phyloP scores from a whole-genome alignment of 2,888 invertebrate genomes.

The Tenthredo mesomela region DNA sequence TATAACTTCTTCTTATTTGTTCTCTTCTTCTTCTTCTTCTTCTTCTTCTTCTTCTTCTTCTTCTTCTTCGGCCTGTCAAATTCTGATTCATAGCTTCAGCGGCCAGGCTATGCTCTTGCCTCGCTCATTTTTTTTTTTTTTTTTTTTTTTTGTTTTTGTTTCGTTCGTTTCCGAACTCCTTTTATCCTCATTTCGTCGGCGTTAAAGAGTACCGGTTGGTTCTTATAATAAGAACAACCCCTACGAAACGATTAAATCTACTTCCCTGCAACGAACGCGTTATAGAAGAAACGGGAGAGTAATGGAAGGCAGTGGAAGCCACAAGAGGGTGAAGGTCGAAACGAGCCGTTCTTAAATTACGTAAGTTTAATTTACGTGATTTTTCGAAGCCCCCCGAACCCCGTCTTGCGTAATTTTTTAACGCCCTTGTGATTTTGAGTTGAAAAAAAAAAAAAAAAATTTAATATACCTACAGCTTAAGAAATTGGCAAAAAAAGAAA shows the following conservation, averaged over 20 bases:
- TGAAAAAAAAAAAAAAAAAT: not conserved
- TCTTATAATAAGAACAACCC: not conserved
- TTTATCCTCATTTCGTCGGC: not conserved
- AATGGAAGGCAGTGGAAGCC: not conserved
- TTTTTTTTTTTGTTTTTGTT: no score
- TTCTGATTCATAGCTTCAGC: constrained; percentile 12
- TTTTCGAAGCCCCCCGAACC: not conserved
- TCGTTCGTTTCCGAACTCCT: no score
- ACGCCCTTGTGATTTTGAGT: not conserved
- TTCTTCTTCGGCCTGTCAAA: not conserved
- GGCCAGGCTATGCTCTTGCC: not conserved
- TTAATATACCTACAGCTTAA: not conserved
- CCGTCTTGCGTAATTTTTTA: not conserved
- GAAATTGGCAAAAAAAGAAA: not conserved
- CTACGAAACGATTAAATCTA: constrained; percentile 1
- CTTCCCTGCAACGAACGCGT: not conserved
- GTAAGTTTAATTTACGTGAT: not conserved
- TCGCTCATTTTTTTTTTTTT: not conserved
- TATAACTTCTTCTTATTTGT: not conserved
- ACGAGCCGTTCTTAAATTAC: not conserved
- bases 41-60: not conserved
- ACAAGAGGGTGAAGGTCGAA: not conserved
- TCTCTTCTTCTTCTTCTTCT: no score
- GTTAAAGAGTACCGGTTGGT: not conserved
- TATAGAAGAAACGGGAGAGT: not conserved